phyloP scores from a whole-genome alignment of 2,797 vertebrate species.

The Siniperca obscura region DNA sequence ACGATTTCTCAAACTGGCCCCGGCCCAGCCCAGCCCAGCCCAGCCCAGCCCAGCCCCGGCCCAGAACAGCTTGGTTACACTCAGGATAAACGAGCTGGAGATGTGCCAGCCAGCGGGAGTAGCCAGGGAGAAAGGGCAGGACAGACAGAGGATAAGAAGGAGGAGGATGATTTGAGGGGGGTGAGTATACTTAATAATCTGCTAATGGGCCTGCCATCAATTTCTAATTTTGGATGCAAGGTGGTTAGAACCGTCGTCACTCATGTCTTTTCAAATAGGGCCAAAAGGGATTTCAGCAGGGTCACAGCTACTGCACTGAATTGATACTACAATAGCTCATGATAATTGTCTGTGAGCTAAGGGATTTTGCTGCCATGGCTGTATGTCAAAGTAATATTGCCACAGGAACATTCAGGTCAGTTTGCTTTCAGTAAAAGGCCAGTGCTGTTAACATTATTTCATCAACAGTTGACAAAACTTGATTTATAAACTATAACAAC shows the following conservation, averaged over 20 bases:
- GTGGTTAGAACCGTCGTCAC: constrained; percentile 65
- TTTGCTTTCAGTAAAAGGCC: constrained; percentile 30
- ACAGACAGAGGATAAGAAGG: constrained; percentile 47
- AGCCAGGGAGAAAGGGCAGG: constrained; percentile 52
- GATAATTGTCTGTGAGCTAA: constrained; percentile 46
- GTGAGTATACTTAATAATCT: constrained; percentile 77
- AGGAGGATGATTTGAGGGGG: constrained; percentile 53
- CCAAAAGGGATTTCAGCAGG: constrained; percentile 50
- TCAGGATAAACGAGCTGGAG: constrained; percentile 79
- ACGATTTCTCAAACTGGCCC: constrained; percentile 67
- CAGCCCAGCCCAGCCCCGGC: constrained; percentile 20
- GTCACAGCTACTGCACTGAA: constrained; percentile 49
- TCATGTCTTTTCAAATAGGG: constrained; percentile 59
- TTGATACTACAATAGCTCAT: constrained; percentile 37
- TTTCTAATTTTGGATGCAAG: constrained; percentile 73
- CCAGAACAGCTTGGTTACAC: constrained; percentile 79
- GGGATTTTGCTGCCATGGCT: constrained; percentile 13
- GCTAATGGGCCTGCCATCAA: constrained; percentile 79
- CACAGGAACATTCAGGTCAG: constrained; percentile 11
- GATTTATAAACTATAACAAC: constrained; percentile 11
- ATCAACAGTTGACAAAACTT: constrained; percentile 17
- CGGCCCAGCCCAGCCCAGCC: constrained; percentile 31
- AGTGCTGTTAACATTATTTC: constrained; percentile 16
- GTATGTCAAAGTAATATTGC: constrained; percentile 19
- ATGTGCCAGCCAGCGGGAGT: constrained; percentile 60